A percentile compares a stretch with the other conserved stretches of the same genome.
Conservation (phyloP, 2,797 vertebrate genomes). For the Megaceryle alcyon region DNA sequence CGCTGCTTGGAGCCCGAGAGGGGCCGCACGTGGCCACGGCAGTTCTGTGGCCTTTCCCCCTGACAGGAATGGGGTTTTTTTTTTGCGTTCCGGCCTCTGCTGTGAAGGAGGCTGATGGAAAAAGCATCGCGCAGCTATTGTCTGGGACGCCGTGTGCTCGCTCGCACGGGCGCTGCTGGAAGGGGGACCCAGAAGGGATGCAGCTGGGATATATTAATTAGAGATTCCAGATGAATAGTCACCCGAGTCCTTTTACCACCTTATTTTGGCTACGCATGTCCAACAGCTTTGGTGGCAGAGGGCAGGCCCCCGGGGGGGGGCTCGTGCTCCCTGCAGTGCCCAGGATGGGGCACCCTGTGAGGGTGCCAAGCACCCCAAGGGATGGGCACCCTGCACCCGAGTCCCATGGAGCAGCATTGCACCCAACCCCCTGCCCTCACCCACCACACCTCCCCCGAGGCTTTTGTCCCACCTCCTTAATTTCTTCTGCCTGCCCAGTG, state of each 20-base stretch:
- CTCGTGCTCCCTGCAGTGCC: fast-evolving
- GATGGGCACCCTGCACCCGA: too few species aligned
- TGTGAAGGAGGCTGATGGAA: not conserved
- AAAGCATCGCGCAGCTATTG: slow-evolving; percentile 48
- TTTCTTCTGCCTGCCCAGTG: not conserved
- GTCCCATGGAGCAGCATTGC: not conserved
- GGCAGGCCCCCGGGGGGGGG: not conserved
- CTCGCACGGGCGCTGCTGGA: not conserved
- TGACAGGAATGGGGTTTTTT: too few species aligned
- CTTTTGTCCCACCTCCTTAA: not conserved
- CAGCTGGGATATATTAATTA: slow-evolving; percentile 31
- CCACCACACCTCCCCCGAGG: fast-evolving
- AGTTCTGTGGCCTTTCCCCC: not conserved
- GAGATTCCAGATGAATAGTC: not conserved
- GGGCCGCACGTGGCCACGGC: not conserved
- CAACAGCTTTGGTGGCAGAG: fast-evolving
- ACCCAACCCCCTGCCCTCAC: not conserved
- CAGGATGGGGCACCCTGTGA: fast-evolving
- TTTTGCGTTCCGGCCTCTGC: not conserved
- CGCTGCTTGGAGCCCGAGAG: not conserved
- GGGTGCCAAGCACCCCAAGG: not conserved
- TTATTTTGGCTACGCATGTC: not conserved
- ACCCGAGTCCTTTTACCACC: not conserved
- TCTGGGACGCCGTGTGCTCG: slow-evolving; percentile 30
- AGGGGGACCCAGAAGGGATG: slow-evolving; percentile 9